Evolutionary conservation across 2,888 invertebrate genomes (phyloP).

Genomic region (Tupiocoris notatus): DNA sequence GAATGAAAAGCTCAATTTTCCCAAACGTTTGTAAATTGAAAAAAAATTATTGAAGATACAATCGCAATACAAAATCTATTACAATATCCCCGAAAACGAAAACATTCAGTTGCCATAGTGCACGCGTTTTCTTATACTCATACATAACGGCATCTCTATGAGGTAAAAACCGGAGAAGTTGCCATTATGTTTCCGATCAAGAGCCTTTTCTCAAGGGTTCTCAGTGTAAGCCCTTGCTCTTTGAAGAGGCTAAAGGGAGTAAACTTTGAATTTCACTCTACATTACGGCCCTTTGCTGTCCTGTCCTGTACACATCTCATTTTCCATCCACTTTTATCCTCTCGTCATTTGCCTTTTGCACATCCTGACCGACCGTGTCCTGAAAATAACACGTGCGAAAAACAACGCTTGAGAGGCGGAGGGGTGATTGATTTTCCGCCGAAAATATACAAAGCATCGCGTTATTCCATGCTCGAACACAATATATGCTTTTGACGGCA

Average conservation of each 20-base stretch:
- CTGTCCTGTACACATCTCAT: not conserved
- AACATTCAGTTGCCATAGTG: no score
- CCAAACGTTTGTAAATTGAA: no score
- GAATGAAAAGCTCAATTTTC: no score
- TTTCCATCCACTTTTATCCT: not conserved
- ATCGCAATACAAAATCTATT: no score
- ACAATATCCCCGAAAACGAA: no score
- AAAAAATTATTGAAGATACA: no score
- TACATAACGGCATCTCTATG: no score
- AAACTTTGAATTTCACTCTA: slow-evolving; percentile 30
- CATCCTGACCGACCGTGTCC: not conserved
- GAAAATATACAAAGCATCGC: slow-evolving; percentile 13
- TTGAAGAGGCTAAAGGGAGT: slow-evolving; percentile 22
- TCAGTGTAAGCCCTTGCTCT: not conserved
- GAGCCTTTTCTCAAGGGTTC: not conserved
- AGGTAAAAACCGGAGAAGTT: not conserved
- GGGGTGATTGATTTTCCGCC: not conserved
- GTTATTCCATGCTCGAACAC: not conserved
- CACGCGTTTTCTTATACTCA: no score
- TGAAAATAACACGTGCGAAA: not conserved
- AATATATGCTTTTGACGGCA: no score
- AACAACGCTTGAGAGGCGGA: not conserved
- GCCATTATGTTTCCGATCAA: slow-evolving; percentile 39
- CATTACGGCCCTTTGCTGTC: not conserved
- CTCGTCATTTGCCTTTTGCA: not conserved